Base-by-base conservation (phyloP, 2,888 invertebrate genomes). In the Augiades crinisus region DNA sequence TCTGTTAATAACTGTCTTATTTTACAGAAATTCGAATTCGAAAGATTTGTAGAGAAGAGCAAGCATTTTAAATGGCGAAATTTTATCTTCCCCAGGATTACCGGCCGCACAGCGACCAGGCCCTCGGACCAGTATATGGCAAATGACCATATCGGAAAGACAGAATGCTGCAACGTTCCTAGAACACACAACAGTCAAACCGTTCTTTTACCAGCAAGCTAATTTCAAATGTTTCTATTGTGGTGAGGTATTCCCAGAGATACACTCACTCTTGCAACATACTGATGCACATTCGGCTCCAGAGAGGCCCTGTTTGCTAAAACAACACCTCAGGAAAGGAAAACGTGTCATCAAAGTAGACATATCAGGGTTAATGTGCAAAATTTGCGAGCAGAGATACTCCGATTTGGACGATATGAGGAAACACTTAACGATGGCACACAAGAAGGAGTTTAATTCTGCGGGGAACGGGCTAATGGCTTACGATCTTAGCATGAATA, bases 221-320 rank as follows among this genome's bases (percentile, higher is more conserved):
- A 88, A 81, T 64, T 89, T 83, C 58, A 88, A 87, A 63, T 89
- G 88, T 54, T 88, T 89, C 59, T 89, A 85, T 56, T 89, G 88
- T 64, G 71, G 77, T 7, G 76, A 84, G 64, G 67, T 85, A 0
- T 89, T 81, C 37, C 82, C 88, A 0, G 88, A 88, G 64, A 68
- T 88, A 3, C 72, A 81, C 17, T 70, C 78, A 0, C 81, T 83
- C 0, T 60, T 87, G 5, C 70, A 79, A 47, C 87, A 87, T 30
- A 74, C 78, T 0, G 57, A 65, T 0, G 64, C 65, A 14, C 87
- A 87, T 41, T 55, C 59, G 0, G 67, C 75, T 0, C 84, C 84
- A 0, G 85, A 84, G 21, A 71, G 81, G 59, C 57, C 65, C 1
- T 63, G 59, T n/a, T 58, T 88, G 13, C 57, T 89, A 0, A 85